Evolutionary conservation across 1,140 invertebrate genomes (phyloP), one percentile per base, ranked within the genome.

Genomic region (Caenorhabditis inopinata): DNA sequence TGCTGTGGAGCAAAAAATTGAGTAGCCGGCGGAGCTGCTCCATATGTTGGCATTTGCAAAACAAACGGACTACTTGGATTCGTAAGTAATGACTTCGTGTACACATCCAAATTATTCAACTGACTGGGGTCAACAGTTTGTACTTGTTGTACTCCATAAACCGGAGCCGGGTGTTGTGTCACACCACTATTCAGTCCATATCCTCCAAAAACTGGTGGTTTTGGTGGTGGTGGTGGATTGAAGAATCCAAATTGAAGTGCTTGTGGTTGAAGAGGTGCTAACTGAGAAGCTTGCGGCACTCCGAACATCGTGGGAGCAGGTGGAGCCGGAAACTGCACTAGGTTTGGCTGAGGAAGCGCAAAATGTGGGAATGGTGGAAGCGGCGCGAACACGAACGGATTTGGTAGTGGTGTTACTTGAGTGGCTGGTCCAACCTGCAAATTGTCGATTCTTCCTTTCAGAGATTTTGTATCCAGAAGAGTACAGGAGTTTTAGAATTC

Each of bases 291-390:
- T 6, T 58, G 53, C 18, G 35, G 76, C 1, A 58, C 53, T 7
- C 35, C 49, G 6, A 25, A 25, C 23, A 42, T 32, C 38, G 46
- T 47, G n/a, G 42, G 21, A 27, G 74, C 16, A 18, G 38, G 53
- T 35, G 49, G 48, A 45, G 49, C 38, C 6, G 76, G 49, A 14
- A 78, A 38, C 16, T 53, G 49, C 27, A 78, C 46, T 2, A 49
- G 75, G 9, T 76, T 47, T 18, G 75, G 75, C 42, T 78, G 76
- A 16, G 76, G 76, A 18, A 78, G 45, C 16, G 14, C 47, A n/a
- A 78, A 78, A 18, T 78, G 76, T 58, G 49, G 49, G 53, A 78
- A 78, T 14, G 47, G 47, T n/a, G 53, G 53, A 1, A 49, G 45
- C 11, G 32, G 76, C 9, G 45, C 75, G 21, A 76, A 76, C 2